Evolutionary conservation across 2,888 invertebrate genomes (phyloP).

Genomic region (Nomada ferruginata): DNA sequence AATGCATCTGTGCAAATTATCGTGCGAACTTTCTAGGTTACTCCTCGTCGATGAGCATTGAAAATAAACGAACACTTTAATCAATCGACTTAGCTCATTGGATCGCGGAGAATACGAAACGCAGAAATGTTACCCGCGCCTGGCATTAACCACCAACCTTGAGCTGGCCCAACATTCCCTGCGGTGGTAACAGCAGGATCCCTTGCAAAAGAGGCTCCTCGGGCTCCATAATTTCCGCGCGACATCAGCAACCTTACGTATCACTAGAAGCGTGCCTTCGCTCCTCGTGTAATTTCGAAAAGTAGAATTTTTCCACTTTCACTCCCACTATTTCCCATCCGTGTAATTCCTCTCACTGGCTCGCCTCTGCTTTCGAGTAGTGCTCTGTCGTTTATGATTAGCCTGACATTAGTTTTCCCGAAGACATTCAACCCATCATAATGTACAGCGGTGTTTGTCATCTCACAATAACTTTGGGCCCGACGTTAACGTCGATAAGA

Average conservation of each 20-base stretch:
- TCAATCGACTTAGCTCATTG: background rate
- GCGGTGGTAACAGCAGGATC: constrained; percentile 91
- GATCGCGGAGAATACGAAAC: background rate
- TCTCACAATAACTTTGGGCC: constrained; percentile 50
- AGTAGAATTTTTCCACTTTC: constrained; percentile 67
- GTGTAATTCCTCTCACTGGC: constrained; percentile 55
- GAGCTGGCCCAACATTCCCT: constrained; percentile 90
- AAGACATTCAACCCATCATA: constrained; percentile 66
- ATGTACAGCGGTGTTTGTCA: constrained; percentile 61
- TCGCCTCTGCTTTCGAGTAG: constrained; percentile 43
- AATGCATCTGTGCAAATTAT: constrained; percentile 16
- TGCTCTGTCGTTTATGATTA: constrained; percentile 34
- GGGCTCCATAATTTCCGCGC: constrained; percentile 86
- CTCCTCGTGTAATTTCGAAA: constrained; percentile 51
- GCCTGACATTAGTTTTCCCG: constrained; percentile 59
- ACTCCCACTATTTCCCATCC: constrained; percentile 57
- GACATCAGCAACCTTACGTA: constrained; percentile 53
- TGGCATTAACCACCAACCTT: constrained; percentile 90
- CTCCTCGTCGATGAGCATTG: constrained; percentile 5
- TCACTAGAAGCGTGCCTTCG: constrained; percentile 36
- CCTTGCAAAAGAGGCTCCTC: constrained; percentile 91
- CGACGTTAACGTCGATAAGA: constrained; percentile 46
- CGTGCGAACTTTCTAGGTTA: constrained; percentile 45
- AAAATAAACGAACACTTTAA: constrained; percentile 13
- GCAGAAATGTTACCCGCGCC: constrained; percentile 30